phyloP scores from a whole-genome alignment of 2,113 vertebrate species.

The Petrocephalus microphthalmus region DNA sequence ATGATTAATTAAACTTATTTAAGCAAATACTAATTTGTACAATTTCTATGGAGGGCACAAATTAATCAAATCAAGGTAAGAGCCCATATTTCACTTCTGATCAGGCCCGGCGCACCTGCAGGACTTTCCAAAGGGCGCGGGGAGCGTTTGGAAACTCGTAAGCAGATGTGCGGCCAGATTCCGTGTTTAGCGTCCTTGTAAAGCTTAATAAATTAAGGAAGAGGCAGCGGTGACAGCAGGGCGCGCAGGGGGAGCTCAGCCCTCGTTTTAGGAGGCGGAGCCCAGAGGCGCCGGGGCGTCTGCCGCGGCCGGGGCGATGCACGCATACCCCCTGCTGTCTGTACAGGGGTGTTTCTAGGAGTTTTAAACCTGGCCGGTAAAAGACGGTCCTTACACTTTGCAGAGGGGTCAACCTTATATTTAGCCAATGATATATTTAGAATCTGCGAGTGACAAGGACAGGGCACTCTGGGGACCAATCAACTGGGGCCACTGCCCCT shows the following conservation, averaged over 20 bases:
- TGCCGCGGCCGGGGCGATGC: background rate
- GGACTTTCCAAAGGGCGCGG: background rate
- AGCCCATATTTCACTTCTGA: background rate
- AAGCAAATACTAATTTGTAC: constrained; percentile 4
- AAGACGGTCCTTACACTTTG: background rate
- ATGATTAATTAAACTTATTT: constrained; percentile 16
- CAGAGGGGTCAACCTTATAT: background rate
- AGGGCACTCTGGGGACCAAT: background rate
- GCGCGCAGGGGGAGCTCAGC: background rate
- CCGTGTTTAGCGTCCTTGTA: background rate
- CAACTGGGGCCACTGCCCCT: background rate
- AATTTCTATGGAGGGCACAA: constrained; percentile 6
- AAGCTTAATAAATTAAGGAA: background rate
- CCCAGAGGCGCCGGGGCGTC: background rate
- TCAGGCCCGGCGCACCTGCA: background rate
- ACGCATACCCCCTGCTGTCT: no score
- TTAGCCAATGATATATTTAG: background rate
- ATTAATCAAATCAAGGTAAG: constrained; percentile 10
- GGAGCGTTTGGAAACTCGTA: background rate
- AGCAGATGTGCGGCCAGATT: background rate
- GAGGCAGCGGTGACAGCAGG: background rate
- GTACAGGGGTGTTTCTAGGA: background rate
- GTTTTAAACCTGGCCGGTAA: background rate
- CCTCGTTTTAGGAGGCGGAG: background rate
- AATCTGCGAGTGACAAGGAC: background rate